Evolutionary conservation across 2,797 vertebrate species (phyloP), one percentile per base, ranked within the genome.

Genomic region (Scolopax rusticola): DNA sequence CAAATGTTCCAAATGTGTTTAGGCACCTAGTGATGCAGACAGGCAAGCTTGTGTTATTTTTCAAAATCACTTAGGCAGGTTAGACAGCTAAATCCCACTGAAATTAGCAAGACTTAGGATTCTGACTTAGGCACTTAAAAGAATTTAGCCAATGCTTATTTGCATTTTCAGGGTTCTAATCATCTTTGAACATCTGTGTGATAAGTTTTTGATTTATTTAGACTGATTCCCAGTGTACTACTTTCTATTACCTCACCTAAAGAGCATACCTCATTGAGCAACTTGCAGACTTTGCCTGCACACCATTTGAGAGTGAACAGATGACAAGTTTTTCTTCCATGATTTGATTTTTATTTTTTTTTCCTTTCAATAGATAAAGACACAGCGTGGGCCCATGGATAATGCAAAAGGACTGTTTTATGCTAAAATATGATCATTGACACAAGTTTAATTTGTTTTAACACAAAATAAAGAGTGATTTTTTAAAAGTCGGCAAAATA

Each of bases 51-150:
- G 59, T 33, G 38, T 64, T 91, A 90, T 93, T 95, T 96, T 93
- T 95, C 88, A 94, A 92, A 92, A 84, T 70, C 86, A 96, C 60
- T 95, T 93, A 90, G 78, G 64, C 68, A 85, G 30, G 33, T 77
- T 83, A 89, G 70, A 87, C 70, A 96, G 74, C 60, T 84, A 96
- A 94, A 89, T 92, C 88, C 71, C 78, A 64, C 50, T 51, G 81
- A 93, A 95, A 89, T 90, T 64, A 85, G 15, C 17, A 4, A 59
- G 32, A 90, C 16, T 32, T 25, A 70, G 48, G 64, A 70, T 74
- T 30, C 53, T 70, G 60, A 93, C 59, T 91, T 32, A 54, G 12
- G n/a, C 18, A 73, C 63, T 90, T 88, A 12, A 33, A 94, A 96
- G 91, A 81, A 68, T 61, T 76, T 87, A 93, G 51, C 67, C 70